Percentiles rank a stretch among this genome's conserved stretches.
phyloP scores from a whole-genome alignment of 1,140 invertebrate genomes.

The Tetramorium simillimum region DNA sequence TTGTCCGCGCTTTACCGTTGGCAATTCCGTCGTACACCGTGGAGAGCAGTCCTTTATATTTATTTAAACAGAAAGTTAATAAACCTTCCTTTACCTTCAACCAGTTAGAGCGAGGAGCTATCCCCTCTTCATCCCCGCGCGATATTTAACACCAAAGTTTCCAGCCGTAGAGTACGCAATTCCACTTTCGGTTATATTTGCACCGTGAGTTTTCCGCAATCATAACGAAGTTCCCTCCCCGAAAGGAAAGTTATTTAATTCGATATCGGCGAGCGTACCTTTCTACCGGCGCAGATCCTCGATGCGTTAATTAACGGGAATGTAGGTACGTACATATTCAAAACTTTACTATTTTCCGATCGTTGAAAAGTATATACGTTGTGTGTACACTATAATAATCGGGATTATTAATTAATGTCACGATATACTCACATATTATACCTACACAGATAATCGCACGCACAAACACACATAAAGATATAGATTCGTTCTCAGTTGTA shows the following conservation, averaged over 20 bases:
- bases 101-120: slow-evolving; percentile 12
- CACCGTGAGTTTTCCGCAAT: slow-evolving; percentile 33
- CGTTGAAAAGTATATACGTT: not conserved
- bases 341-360: not conserved
- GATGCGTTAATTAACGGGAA: slow-evolving; percentile 59
- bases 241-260: slow-evolving; percentile 55
- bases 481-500: not conserved
- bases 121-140: slow-evolving; percentile 18
- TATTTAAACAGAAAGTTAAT: slow-evolving; percentile 62
- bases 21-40: slow-evolving; percentile 28
- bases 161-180: slow-evolving; percentile 3
- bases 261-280: slow-evolving; percentile 60
- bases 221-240: slow-evolving; percentile 49
- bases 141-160: slow-evolving; percentile 59
- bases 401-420: not conserved
- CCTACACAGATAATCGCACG: not conserved
- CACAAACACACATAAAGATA: not conserved
- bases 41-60: slow-evolving; percentile 53
- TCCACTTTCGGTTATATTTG: slow-evolving; percentile 54
- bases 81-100: slow-evolving; percentile 36
- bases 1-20: slow-evolving; percentile 43
- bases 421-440: not conserved
- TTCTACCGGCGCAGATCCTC: not conserved
- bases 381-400: not conserved
- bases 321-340: not conserved